Base-by-base conservation (phyloP, 2,888 invertebrate genomes). In the Ernsta delagoae region DNA sequence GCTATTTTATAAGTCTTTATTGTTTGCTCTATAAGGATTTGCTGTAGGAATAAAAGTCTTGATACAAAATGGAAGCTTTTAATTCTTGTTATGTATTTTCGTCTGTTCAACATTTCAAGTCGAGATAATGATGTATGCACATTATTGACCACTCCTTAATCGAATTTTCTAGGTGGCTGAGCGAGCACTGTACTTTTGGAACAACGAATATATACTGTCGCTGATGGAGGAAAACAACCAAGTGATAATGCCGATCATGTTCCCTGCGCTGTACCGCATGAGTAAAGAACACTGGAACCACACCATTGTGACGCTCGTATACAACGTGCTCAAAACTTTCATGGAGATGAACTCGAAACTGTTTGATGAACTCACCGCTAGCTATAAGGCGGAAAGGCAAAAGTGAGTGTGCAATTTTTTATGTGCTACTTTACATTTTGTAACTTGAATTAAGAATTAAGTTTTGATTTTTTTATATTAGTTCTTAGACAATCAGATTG, bases 311-410 rank as follows among this genome's bases (percentile, higher is more conserved):
- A 99, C 99, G 72, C 96, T 99, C 83, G 99, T 99, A 82, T 99
- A 99, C 95, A 99, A 99, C 94, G 99, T 99, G 86, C 96, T 99
- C 84, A 99, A 99, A 94, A 97, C 99, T 70, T 99, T 99, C 94
- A 99, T 99, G 99, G 99, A 99, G 94, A 99, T 99, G 99, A 99
- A 99, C 95, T 99, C 99, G 86, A 99, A 99, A 93, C 95, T 99
- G 78, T 99, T 99, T 87, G 99, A 99, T 90, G 99, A 99, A 94
- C 96, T 99, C 89, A 98, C 99, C 85, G 97, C 98, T 84, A 98
- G 98, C 94, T 99, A 99, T 94, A 99, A 99, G 94, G 97, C 98
- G 84, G 99, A 99, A 94, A 95, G 99, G 94, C 99, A 99, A 96
- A 99, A 98, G 99, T 99, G 93, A 96, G 96, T 94, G 61, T 54